These are phyloP conservation scores for Lycaon pictus DNA, from an alignment of 2,113 vertebrate genomes.

Conservation along the genomic window DNA sequence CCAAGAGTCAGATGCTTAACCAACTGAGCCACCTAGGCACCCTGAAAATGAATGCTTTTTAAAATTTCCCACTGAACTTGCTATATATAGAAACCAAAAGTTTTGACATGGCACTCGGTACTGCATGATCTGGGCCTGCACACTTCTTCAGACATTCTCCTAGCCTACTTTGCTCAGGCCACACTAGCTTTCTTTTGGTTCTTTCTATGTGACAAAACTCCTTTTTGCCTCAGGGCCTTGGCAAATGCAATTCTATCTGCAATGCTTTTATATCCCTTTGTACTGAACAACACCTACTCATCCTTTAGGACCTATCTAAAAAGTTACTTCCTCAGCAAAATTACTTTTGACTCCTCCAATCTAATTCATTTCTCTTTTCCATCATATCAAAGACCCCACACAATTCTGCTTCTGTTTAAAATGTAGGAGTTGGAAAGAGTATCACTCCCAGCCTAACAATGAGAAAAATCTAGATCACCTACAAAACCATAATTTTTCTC, in stretches of 20 bases:
- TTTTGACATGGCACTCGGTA: not conserved
- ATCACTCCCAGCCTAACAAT: not conserved
- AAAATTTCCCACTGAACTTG: not conserved
- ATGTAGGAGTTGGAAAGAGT: not conserved
- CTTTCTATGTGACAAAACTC: not conserved
- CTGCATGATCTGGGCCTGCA: not conserved
- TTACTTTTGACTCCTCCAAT: not conserved
- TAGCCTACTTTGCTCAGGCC: not conserved
- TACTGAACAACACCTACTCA: not conserved
- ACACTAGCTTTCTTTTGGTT: not conserved
- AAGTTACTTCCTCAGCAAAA: not conserved
- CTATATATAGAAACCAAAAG: not conserved
- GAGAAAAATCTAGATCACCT: not conserved
- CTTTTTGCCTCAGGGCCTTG: not conserved
- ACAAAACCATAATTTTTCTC: not conserved
- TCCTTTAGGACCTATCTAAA: not conserved
- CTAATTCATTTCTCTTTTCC: not conserved
- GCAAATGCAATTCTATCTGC: not conserved
- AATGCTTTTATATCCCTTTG: not conserved
- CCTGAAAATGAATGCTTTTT: not conserved
- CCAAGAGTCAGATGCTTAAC: not conserved
- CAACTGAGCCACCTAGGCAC: not conserved
- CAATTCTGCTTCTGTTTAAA: not conserved
- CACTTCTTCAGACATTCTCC: not conserved
- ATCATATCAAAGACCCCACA: not conserved